Evolutionary conservation across 2,113 vertebrate species (phyloP).

Genomic region (Prolemur simus): DNA sequence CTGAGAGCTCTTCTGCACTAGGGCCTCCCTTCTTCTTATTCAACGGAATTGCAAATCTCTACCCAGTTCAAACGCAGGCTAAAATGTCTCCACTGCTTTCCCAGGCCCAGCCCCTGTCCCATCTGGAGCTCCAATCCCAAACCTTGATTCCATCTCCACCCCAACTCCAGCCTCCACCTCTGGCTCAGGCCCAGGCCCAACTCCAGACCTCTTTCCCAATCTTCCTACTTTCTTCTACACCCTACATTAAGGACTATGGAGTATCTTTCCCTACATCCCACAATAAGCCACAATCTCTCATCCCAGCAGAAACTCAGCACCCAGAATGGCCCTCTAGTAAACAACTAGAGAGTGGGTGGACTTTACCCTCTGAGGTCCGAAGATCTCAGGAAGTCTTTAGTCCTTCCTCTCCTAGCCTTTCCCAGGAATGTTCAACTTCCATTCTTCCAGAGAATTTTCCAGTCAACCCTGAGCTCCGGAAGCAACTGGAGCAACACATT

Average conservation of each 20-base stretch:
- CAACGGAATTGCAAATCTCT: not conserved
- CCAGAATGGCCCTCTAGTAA: not conserved
- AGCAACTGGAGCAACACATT: slow-evolving; percentile 44
- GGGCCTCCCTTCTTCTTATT: slow-evolving; percentile 4
- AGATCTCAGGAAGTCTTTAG: not conserved
- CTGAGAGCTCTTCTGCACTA: not conserved
- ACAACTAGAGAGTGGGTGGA: not conserved
- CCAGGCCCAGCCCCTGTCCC: not conserved
- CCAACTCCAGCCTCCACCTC: not conserved
- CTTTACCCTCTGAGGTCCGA: not conserved
- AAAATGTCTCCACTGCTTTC: not conserved
- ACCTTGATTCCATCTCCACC: not conserved
- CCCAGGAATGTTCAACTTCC: not conserved
- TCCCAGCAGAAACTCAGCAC: not conserved
- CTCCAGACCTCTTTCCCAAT: not conserved
- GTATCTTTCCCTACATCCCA: not conserved
- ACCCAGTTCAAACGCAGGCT: not conserved
- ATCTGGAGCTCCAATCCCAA: not conserved
- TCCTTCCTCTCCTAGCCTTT: not conserved
- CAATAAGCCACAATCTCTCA: not conserved
- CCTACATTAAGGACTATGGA: not conserved
- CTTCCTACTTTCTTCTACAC: not conserved
- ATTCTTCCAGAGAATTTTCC: too few species aligned
- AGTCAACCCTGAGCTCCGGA: not conserved
- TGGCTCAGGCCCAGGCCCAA: not conserved